phyloP scores from a whole-genome alignment of 1,140 invertebrate genomes.

The Harpegnathos saltator region DNA sequence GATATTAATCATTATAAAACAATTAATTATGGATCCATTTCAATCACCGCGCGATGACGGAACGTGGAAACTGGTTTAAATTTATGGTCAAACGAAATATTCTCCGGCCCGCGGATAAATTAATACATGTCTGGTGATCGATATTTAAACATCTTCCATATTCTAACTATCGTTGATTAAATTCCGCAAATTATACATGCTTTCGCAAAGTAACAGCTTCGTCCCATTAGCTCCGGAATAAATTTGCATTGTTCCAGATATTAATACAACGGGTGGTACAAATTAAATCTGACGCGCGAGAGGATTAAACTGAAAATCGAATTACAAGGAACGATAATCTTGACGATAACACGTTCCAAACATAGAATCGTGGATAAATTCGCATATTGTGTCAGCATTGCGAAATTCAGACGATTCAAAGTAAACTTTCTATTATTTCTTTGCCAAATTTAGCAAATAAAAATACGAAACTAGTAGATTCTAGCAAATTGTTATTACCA shows the following conservation, averaged over 20 bases:
- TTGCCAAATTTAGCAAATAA: not conserved
- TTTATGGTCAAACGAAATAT: conserved; percentile 32
- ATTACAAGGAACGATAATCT: conserved; percentile 33
- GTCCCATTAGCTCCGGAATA: conserved; percentile 40
- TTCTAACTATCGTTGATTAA: conserved; percentile 25
- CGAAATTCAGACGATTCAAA: conserved; percentile 10
- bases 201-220: conserved; percentile 31
- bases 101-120: conserved; percentile 10
- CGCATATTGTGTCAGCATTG: conserved; percentile 10
- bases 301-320: conserved; percentile 22
- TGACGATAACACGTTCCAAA: conserved; percentile 43
- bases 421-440: conserved; percentile 4
- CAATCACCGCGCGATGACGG: conserved; percentile 5
- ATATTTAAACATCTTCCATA: conserved; percentile 53
- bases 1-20: conserved; percentile 25
- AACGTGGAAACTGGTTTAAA: conserved; percentile 26
- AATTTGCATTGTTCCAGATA: conserved; percentile 62
- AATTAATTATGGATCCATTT: conserved; percentile 29
- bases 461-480: not conserved
- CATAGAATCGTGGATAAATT: conserved; percentile 32
- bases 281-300: conserved; percentile 49
- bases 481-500: not conserved
- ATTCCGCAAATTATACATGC: conserved; percentile 43
- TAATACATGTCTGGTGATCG: conserved; percentile 29
- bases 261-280: conserved; percentile 29